Base-by-base conservation (phyloP, 2,797 vertebrate species). In the Sebastes elongatus region DNA sequence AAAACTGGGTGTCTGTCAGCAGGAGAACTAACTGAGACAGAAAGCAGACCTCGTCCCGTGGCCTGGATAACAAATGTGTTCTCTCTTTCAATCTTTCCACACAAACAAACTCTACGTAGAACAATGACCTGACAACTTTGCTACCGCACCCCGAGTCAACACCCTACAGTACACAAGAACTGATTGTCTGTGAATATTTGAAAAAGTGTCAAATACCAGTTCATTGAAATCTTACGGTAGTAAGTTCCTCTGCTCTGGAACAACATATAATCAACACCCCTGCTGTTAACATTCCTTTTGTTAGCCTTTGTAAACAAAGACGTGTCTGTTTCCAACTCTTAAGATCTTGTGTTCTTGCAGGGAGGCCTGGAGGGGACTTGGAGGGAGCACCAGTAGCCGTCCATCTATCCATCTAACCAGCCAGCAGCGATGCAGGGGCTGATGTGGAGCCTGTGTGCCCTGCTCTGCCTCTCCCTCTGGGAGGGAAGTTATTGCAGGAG, bases 391-490 rank as follows among this genome's bases (percentile, higher is more conserved):
- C 80, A 86, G 76, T 66, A 87, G 84, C 78, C 62, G 82, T 88
- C 85, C 81, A 80, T 91, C 89, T 30, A 83, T 80, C 80, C 85
- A 86, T 81, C 73, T 35, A 76, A 76, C 35, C 74, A 81, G 72
- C 82, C 75, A 87, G 86, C 90, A 93, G 91, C 82, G 66, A 99
- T 99, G 98, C 96, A 94, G 93, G 89, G 94, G 78, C 32, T 94
- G 86, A 90, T 90, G 76, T 97, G 97, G 97, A 95, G 94, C 85
- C 80, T 96, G 88, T 96, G 95, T 28, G 89, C 96, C 56, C 78
- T 98, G 38, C 82, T 98, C 81, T 95, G 95, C 84, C 92, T 98
- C 81, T 93, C 96, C 71, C 20, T 95, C 56, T 94, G 96, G 57
- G 86, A 78, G 71, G 79, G 92, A 63, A 86, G 89, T 86, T 86